These are phyloP conservation scores for Microtus pennsylvanicus DNA, from an alignment of 2,113 vertebrate genomes.

Conservation along the genomic window DNA sequence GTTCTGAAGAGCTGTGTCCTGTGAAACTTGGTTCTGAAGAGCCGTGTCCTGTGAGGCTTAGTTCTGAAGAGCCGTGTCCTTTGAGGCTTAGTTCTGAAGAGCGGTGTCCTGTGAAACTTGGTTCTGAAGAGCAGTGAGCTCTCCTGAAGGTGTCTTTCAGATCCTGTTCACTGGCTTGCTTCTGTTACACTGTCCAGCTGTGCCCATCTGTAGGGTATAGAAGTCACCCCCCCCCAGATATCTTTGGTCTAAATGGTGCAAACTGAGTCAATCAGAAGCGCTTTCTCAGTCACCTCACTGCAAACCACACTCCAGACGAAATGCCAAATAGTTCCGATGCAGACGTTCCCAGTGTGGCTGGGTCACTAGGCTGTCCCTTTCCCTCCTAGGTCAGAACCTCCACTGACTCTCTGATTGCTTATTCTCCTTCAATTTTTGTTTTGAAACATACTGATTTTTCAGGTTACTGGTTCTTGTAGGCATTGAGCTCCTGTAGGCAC, in stretches of 20 bases:
- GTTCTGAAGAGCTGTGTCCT: rapidly evolving
- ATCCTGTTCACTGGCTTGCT: background rate
- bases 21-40: rapidly evolving
- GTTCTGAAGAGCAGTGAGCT: too few relatives aligned
- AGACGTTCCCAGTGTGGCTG: rapidly evolving
- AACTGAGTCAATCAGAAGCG: background rate
- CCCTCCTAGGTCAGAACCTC: background rate
- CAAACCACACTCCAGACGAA: rapidly evolving
- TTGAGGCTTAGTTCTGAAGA: rapidly evolving
- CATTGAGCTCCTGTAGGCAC: rapidly evolving
- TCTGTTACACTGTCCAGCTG: background rate
- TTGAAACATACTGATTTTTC: background rate
- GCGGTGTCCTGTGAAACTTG: rapidly evolving
- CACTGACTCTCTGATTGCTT: rapidly evolving
- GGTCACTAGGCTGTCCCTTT: rapidly evolving
- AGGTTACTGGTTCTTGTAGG: too few relatives aligned
- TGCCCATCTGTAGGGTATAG: background rate
- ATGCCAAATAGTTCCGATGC: rapidly evolving
- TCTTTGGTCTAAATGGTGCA: background rate
- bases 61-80: rapidly evolving
- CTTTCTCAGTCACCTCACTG: background rate
- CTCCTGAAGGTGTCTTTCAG: rapidly evolving
- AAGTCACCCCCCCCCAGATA: background rate
- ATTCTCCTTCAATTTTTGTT: background rate
- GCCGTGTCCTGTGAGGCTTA: rapidly evolving